Base-by-base conservation (phyloP, 2,888 invertebrate genomes). In the Ectobius pallidus region DNA sequence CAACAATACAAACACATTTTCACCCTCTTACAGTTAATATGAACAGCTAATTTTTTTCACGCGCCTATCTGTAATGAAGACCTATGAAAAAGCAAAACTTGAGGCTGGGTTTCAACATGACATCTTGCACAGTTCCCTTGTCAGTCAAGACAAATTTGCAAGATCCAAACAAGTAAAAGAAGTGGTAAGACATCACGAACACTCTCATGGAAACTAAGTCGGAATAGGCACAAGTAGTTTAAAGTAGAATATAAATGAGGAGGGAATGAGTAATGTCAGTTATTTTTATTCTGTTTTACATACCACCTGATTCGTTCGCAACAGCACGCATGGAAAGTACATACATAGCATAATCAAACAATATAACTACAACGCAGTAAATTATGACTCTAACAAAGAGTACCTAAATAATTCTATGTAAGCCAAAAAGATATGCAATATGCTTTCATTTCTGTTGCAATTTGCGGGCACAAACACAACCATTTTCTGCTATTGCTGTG, bases 251-350 rank as follows among this genome's bases (percentile, higher is more conserved):
- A n/a, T n/a, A n/a, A 68, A 32, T 52, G 68, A 44, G 52, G 32
- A 69, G 58, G 69, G 69, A 39, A n/a, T n/a, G n/a, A n/a, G n/a
- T 20, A 58, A 22, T 58, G 69, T 55, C 58, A 69, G 34, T 69
- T 42, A 42, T 65, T 65, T 32, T 22, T 65, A 20, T 39, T 65
- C 30, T 27, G 14, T 58, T 52, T 70, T 73, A 73, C 73, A 63
- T 73, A 73, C 73, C 73, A 73, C 73, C 70, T 70, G 73, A 46
- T 55, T 69, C 69, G 69, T 73, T 55, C 70, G 58, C 63, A 73
- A 65, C 34, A 58, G 65, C 44, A 70, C 58, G 72, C 69, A 74
- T 65, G 70, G 68, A 72, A 74, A 74, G 68, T 61, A 74, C 42
- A 69, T 69, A 69, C 44, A 69, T 25, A 58, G 32, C 32, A 68